These are phyloP conservation scores for Macrostomum lignano DNA, from an alignment of 1,140 invertebrate species.

Conservation along the genomic window DNA sequence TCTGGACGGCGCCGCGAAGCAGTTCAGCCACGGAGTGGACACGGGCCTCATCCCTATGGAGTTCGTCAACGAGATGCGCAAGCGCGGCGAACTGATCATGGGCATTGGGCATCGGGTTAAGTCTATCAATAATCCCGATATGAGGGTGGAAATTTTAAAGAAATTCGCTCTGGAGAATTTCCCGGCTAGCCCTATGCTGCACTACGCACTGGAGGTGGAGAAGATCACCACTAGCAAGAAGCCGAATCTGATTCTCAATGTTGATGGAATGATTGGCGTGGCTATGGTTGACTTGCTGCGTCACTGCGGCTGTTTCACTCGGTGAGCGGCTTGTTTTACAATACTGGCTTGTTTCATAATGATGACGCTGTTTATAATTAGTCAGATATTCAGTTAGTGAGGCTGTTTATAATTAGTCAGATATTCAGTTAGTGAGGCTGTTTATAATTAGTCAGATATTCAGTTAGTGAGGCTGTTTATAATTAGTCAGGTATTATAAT, in stretches of 20 bases:
- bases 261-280: conserved; percentile 86
- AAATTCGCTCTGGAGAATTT: conserved; percentile 77
- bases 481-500: no score
- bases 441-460: no score
- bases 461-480: no score
- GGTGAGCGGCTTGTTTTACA: conserved; percentile 28
- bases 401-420: no score
- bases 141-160: conserved; percentile 73
- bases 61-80: conserved; percentile 87
- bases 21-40: conserved; percentile 83
- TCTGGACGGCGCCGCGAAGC: conserved; percentile 68
- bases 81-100: conserved; percentile 89
- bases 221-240: conserved; percentile 94
- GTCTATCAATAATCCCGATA: conserved; percentile 84
- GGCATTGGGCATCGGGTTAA: conserved; percentile 94
- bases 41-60: conserved; percentile 74
- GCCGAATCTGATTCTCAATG: conserved; percentile 91
- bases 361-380: not conserved
- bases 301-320: conserved; percentile 42
- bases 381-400: not conserved
- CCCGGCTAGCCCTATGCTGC: conserved; percentile 58
- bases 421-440: no score
- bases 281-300: conserved; percentile 83
- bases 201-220: conserved; percentile 86
- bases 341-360: conserved; percentile 2